A percentile compares a stretch with the other conserved stretches of the same genome.
Evolutionary conservation across 2,113 vertebrate species (phyloP).

Genomic region (Misgurnus mizolepis): DNA sequence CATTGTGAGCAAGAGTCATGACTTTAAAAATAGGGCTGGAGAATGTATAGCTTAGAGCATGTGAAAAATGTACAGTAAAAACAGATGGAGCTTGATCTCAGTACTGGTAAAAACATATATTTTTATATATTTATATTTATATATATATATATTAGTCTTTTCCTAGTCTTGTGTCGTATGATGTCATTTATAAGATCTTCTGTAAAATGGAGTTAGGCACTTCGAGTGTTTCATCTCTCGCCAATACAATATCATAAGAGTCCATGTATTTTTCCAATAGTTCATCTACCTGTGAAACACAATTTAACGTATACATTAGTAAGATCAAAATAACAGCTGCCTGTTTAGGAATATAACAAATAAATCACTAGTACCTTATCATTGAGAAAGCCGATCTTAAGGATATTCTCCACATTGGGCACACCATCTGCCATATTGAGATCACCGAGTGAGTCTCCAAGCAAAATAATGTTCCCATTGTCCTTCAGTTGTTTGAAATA

Average conservation of each 20-base stretch:
- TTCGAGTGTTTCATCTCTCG: conserved; percentile 94
- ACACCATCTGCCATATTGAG: conserved; percentile 93
- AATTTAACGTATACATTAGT: neutral
- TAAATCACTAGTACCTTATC: conserved; percentile 80
- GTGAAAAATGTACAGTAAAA: neutral
- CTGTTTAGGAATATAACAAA: neutral
- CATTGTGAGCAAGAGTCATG: no score
- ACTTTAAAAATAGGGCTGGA: no score
- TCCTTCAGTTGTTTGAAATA: conserved; percentile 93
- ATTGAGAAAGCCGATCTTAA: conserved; percentile 97
- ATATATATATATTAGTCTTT: neutral
- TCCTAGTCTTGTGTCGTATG: neutral
- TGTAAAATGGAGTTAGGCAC: conserved; percentile 95
- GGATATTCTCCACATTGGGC: conserved; percentile 89
- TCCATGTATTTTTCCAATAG: conserved; percentile 94
- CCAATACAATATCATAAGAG: conserved; percentile 94
- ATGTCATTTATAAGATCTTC: conserved; percentile 86
- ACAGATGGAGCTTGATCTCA: neutral
- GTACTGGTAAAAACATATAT: conserved; percentile 5
- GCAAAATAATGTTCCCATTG: conserved; percentile 89
- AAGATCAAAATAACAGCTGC: neutral
- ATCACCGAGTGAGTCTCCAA: conserved; percentile 95
- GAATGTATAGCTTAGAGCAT: neutral
- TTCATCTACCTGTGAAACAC: conserved; percentile 86
- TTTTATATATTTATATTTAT: no score